These are phyloP conservation scores for Saturnia japonica DNA, from an alignment of 2,888 invertebrate genomes.

Conservation along the genomic window DNA sequence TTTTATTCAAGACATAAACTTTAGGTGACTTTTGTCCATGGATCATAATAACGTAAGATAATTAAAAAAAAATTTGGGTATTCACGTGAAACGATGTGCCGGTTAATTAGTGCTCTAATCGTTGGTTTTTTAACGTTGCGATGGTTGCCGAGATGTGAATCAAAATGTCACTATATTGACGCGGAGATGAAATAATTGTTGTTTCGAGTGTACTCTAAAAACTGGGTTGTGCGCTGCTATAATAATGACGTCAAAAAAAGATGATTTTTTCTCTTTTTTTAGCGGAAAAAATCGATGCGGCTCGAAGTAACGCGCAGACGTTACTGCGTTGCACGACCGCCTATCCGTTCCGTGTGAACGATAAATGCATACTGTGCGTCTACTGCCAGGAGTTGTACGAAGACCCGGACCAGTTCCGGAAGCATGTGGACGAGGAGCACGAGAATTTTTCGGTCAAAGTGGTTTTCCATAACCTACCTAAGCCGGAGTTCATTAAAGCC, in stretches of 20 bases:
- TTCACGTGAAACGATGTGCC: neutral
- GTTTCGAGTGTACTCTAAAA: neutral
- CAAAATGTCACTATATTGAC: neutral
- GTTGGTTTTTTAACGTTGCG: neutral
- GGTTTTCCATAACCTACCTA: slow-evolving; percentile 66
- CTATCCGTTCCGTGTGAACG: slow-evolving; percentile 72
- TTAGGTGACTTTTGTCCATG: neutral
- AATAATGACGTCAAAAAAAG: neutral
- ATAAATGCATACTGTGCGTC: slow-evolving; percentile 71
- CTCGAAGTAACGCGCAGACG: slow-evolving; percentile 67
- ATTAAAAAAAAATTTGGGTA: neutral
- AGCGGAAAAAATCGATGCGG: slow-evolving; percentile 66
- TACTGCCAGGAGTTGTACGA: slow-evolving; percentile 70
- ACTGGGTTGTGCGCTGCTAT: neutral
- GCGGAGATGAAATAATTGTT: neutral
- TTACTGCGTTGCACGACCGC: slow-evolving; percentile 70
- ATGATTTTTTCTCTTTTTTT: slow-evolving; percentile 57
- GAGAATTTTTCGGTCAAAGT: slow-evolving; percentile 58
- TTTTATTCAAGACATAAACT: neutral
- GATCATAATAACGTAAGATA: neutral
- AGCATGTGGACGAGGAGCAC: slow-evolving; percentile 66
- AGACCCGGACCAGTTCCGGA: slow-evolving; percentile 59
- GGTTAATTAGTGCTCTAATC: neutral
- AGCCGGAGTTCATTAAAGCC: slow-evolving; percentile 67
- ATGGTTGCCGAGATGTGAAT: slow-evolving; percentile 2